phyloP scores from a whole-genome alignment of 2,113 vertebrate genomes.

The Oceanodroma tethys region DNA sequence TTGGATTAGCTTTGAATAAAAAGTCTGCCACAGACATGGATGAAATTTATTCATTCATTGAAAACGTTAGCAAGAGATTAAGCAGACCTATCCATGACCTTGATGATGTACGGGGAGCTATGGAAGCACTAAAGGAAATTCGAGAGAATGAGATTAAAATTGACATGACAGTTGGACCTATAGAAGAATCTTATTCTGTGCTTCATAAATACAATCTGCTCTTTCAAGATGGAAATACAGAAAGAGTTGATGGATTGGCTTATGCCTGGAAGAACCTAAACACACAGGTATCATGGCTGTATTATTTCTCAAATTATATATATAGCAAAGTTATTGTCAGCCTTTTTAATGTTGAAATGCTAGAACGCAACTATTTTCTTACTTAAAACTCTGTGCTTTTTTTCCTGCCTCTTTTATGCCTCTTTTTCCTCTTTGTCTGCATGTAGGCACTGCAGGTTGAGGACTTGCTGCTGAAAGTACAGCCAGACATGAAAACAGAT shows the following conservation, averaged over 20 bases:
- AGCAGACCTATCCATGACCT: slow-evolving; percentile 78
- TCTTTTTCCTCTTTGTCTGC: not conserved
- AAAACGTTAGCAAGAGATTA: slow-evolving; percentile 73
- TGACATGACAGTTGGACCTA: slow-evolving; percentile 73
- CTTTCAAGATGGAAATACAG: slow-evolving; percentile 76
- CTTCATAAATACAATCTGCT: slow-evolving; percentile 77
- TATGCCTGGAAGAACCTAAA: slow-evolving; percentile 82
- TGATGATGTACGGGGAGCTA: slow-evolving; percentile 76
- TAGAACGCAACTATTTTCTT: not conserved
- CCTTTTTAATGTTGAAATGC: not conserved
- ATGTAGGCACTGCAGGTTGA: slow-evolving; percentile 76
- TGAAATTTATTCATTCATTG: slow-evolving; percentile 74
- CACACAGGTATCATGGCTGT: slow-evolving; percentile 62
- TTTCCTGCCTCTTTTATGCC: not conserved
- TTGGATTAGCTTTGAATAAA: slow-evolving; percentile 75
- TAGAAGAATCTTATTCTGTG: slow-evolving; percentile 81
- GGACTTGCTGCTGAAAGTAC: slow-evolving; percentile 74
- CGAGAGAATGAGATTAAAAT: slow-evolving; percentile 77
- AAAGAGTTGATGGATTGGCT: slow-evolving; percentile 78
- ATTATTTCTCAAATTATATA: not conserved
- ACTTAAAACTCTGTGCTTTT: not conserved
- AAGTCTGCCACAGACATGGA: slow-evolving; percentile 72
- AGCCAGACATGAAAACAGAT: slow-evolving; percentile 79
- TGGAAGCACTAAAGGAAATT: slow-evolving; percentile 76
- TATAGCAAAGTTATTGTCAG: not conserved